Conservation (phyloP, 1,140 invertebrate species). For the Adoxophyes honmai region DNA sequence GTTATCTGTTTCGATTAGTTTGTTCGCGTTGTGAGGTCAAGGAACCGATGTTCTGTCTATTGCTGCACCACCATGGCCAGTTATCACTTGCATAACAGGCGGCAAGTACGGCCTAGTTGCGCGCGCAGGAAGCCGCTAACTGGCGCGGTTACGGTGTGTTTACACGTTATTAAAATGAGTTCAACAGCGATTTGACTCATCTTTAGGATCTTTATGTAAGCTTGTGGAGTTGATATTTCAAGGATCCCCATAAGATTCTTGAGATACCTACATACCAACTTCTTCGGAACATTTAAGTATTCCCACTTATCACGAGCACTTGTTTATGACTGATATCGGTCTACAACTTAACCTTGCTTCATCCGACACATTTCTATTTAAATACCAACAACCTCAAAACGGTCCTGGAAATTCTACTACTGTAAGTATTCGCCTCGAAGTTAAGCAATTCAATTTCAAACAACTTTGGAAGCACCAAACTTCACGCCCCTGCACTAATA, state of each 20-base stretch:
- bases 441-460: neutral
- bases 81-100: slow-evolving; percentile 8
- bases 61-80: neutral
- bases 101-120: slow-evolving; percentile 3
- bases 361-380: neutral
- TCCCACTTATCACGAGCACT: too few relatives aligned
- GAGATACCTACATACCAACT: too few relatives aligned
- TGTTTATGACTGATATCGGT: too few relatives aligned
- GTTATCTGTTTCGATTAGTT: too few relatives aligned
- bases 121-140: slow-evolving; percentile 50
- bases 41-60: neutral
- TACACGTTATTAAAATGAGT: slow-evolving; percentile 57
- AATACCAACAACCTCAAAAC: neutral
- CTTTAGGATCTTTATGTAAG: slow-evolving; percentile 19
- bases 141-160: slow-evolving; percentile 50
- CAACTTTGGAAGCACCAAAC: slow-evolving; percentile 8
- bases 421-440: neutral
- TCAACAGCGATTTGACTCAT: slow-evolving; percentile 46
- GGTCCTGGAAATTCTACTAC: neutral
- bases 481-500: slow-evolving; percentile 6
- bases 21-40: neutral
- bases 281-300: too few relatives aligned
- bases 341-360: too few relatives aligned
- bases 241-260: too few relatives aligned
- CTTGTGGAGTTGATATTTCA: neutral